Conservation (phyloP, 2,113 vertebrate species). For the Colaptes auratus region DNA sequence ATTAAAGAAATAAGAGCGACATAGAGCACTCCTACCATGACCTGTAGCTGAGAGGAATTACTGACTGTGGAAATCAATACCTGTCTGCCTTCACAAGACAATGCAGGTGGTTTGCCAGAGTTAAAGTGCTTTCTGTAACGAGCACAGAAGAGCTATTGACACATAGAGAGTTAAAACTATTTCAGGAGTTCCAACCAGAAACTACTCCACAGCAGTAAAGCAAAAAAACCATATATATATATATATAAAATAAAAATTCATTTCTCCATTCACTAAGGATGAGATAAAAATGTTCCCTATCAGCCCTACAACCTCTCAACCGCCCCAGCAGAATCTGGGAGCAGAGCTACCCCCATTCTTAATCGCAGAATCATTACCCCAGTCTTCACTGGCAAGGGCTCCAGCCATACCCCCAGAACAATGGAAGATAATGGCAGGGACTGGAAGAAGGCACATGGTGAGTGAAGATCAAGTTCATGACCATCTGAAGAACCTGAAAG, state of each 20-base stretch:
- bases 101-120: neutral
- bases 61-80: neutral
- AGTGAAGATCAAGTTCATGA: no score
- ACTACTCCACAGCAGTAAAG: neutral
- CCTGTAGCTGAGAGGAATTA: neutral
- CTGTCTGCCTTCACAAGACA: neutral
- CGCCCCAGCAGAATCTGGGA: neutral
- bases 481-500: no score
- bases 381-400: no score
- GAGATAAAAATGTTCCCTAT: neutral
- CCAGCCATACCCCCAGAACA: no score
- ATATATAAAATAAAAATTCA: neutral
- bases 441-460: no score
- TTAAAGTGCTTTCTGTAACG: neutral
- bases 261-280: neutral
- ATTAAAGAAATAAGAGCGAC: slow-evolving; percentile 23
- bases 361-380: no score
- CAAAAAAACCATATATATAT: neutral
- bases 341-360: neutral
- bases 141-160: neutral
- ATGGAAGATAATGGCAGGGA: no score
- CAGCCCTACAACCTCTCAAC: neutral
- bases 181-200: neutral
- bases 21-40: neutral
- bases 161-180: neutral